phyloP scores from a whole-genome alignment of 2,113 vertebrate genomes.

The Chloroceryle aenea region DNA sequence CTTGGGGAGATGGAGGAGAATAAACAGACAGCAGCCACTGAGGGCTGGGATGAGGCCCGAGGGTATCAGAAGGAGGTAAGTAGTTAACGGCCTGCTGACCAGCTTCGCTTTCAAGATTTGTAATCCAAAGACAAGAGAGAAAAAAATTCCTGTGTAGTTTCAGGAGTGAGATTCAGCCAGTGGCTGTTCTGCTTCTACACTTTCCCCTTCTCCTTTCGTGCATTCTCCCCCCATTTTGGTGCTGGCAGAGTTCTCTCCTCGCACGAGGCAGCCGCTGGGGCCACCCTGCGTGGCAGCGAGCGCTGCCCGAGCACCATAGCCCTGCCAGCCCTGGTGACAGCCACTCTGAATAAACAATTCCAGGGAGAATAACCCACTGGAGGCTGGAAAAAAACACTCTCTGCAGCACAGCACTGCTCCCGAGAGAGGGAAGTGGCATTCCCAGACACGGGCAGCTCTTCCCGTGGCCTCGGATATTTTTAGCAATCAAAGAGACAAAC shows the following conservation, averaged over 20 bases:
- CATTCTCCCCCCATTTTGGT: not conserved
- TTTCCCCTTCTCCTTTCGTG: not conserved
- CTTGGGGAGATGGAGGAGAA: not conserved
- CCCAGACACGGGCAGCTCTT: not conserved
- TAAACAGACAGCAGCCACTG: accelerated
- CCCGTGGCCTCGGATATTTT: not conserved
- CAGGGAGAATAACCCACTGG: accelerated
- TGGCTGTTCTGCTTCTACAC: no score
- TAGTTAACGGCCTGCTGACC: not conserved
- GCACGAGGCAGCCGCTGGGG: accelerated
- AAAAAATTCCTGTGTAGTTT: accelerated
- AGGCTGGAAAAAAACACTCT: accelerated
- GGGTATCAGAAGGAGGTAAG: accelerated
- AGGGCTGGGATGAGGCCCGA: accelerated
- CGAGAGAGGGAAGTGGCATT: accelerated
- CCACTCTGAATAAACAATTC: accelerated
- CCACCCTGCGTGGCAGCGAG: accelerated
- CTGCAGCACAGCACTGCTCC: not conserved
- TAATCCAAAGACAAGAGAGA: accelerated
- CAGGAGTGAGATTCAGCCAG: accelerated
- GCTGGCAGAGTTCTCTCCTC: not conserved
- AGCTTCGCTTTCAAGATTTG: not conserved
- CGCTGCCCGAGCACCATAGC: accelerated
- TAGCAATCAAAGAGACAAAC: not conserved
- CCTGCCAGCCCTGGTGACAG: accelerated